Evolutionary conservation across 2,113 vertebrate species (phyloP).

Genomic region (Sialia sialis): DNA sequence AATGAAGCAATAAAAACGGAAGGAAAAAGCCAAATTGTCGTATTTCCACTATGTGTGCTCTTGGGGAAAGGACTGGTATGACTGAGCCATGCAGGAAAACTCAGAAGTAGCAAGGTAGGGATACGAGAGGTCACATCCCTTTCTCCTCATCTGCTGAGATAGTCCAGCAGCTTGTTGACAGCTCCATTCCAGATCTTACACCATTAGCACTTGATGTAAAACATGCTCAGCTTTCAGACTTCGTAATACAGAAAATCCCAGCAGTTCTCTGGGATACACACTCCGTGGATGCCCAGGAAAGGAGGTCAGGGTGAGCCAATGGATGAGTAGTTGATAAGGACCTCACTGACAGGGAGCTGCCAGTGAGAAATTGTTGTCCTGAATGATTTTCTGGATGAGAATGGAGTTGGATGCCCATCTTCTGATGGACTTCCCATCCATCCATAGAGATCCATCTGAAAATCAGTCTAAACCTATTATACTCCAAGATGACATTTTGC

Average conservation of each 20-base stretch:
- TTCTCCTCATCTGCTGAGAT: not conserved
- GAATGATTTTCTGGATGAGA: not conserved
- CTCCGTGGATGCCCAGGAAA: not conserved
- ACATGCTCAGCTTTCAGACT: not conserved
- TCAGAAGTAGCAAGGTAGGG: not conserved
- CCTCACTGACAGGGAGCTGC: not conserved
- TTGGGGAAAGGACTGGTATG: not conserved
- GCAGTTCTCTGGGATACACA: not conserved
- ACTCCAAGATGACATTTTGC: not conserved
- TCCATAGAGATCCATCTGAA: not conserved
- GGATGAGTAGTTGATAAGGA: not conserved
- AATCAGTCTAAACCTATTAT: not conserved
- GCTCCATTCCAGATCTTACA: not conserved
- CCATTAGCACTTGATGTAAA: not conserved
- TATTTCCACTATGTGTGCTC: not conserved
- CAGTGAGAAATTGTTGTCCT: not conserved
- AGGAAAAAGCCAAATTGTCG: not conserved
- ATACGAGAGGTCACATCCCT: not conserved
- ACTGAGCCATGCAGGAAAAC: not conserved
- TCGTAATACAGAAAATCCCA: not conserved
- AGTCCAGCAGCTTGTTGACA: not conserved
- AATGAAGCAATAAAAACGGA: slow-evolving; percentile 9
- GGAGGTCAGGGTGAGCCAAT: not conserved
- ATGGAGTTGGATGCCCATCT: not conserved
- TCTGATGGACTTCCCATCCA: not conserved